phyloP scores from a whole-genome alignment of 2,113 vertebrate species.

The Saguinus midas region DNA sequence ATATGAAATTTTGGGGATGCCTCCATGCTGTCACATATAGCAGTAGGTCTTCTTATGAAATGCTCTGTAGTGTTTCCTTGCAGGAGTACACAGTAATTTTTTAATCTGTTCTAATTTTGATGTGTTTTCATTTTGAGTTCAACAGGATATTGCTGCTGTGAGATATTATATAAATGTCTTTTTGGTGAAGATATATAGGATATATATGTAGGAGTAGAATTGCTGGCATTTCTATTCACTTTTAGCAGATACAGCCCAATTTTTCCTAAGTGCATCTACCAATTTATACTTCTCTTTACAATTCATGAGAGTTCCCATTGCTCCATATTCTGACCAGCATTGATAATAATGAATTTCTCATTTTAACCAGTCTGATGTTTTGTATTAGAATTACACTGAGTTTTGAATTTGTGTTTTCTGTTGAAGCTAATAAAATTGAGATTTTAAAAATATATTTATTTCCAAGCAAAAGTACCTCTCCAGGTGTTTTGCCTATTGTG shows the following conservation, averaged over 20 bases:
- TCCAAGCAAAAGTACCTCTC: not conserved
- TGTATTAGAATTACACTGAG: not conserved
- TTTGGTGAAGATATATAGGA: not conserved
- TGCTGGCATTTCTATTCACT: not conserved
- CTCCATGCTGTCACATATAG: not conserved
- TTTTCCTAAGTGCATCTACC: not conserved
- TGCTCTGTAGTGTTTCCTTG: not conserved
- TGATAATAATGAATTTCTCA: not conserved
- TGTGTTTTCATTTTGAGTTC: not conserved
- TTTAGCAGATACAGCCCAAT: not conserved
- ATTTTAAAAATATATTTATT: not conserved
- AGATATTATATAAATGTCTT: not conserved
- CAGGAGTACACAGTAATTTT: not conserved
- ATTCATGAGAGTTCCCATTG: not conserved
- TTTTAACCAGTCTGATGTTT: not conserved
- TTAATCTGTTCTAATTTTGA: not conserved
- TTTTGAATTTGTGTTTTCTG: not conserved
- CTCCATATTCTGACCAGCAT: not conserved
- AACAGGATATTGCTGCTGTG: not conserved
- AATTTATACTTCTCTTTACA: not conserved
- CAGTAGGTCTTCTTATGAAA: not conserved
- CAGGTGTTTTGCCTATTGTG: not conserved
- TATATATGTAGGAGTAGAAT: not conserved
- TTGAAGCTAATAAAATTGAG: not conserved
- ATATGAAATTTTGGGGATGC: not conserved